Percentiles rank a stretch among this genome's conserved stretches.
Evolutionary conservation across 1,140 invertebrate species (phyloP).

Genomic region (Onthophagus taurus): DNA sequence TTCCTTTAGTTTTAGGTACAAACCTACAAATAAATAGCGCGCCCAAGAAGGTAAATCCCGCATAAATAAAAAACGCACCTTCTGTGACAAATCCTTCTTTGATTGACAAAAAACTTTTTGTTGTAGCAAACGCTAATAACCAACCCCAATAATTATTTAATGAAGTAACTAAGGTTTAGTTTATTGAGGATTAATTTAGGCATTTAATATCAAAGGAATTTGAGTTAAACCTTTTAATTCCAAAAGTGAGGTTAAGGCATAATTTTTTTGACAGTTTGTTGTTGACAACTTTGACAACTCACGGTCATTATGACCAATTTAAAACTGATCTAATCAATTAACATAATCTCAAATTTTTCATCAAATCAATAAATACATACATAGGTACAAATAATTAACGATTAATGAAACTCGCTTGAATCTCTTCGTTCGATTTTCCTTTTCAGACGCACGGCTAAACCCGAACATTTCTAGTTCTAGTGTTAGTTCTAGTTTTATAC

Average conservation of each 20-base stretch:
- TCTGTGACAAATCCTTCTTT: conserved; percentile 46
- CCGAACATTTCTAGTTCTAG: too few species aligned
- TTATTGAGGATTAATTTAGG: conserved; percentile 61
- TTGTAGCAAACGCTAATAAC: conserved; percentile 70
- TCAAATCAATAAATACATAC: too few species aligned
- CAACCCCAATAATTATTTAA: conserved; percentile 64
- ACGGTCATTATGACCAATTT: too few species aligned
- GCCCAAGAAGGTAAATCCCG: conserved; percentile 57
- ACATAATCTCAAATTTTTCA: too few species aligned
- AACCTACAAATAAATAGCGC: conserved; percentile 65
- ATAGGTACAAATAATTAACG: too few species aligned
- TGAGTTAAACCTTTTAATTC: conserved; percentile 73
- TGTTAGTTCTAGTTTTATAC: too few species aligned
- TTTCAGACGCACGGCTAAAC: too few species aligned
- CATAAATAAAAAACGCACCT: conserved; percentile 73
- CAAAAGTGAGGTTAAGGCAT: too few species aligned
- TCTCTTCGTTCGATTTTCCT: conserved; percentile 77
- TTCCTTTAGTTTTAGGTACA: conserved; percentile 86
- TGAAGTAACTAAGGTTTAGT: conserved; percentile 66
- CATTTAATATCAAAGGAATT: conserved; percentile 71
- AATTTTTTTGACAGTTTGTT: too few species aligned
- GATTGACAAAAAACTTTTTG: conserved; percentile 62
- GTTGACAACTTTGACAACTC: too few species aligned
- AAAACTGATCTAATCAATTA: too few species aligned
- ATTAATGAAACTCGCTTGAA: too few species aligned